Evolutionary conservation across 2,797 vertebrate species (phyloP).

Genomic region (Dermochelys coriacea): DNA sequence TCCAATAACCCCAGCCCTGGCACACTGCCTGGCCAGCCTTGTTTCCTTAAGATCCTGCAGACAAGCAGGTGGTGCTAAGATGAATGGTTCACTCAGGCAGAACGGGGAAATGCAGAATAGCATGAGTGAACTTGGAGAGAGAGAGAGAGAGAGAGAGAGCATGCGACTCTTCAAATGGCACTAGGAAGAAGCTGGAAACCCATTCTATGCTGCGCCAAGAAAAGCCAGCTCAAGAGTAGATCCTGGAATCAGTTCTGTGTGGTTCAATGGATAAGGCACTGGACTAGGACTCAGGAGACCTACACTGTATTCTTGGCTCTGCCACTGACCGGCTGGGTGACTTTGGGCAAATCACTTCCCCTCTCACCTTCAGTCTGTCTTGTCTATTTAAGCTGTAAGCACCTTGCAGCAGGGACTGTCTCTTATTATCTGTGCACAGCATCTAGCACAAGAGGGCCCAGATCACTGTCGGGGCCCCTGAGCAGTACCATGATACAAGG

Average conservation of each 20-base stretch:
- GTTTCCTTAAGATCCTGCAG: not conserved
- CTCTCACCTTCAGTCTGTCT: not conserved
- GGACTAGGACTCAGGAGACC: not conserved
- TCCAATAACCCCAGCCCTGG: rapidly evolving
- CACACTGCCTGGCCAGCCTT: rapidly evolving
- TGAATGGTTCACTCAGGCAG: not conserved
- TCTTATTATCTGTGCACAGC: not conserved
- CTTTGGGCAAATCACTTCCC: not conserved
- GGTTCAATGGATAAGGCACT: not conserved
- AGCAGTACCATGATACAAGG: not conserved
- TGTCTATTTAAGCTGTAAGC: not conserved
- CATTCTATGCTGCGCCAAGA: not conserved
- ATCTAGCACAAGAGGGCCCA: rapidly evolving
- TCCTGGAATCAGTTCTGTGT: not conserved
- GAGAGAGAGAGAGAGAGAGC: not conserved
- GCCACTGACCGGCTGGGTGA: rapidly evolving
- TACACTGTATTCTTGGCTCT: not conserved
- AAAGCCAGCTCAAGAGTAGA: not conserved
- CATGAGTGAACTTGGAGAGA: not conserved
- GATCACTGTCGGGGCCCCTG: not conserved
- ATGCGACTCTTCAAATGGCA: not conserved
- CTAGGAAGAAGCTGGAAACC: not conserved
- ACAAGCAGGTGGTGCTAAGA: not conserved
- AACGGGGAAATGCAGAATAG: not conserved
- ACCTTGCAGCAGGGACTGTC: rapidly evolving